These are phyloP conservation scores for Corella eumyota DNA, from an alignment of 23 tunicate genomes.

Conservation along the genomic window DNA sequence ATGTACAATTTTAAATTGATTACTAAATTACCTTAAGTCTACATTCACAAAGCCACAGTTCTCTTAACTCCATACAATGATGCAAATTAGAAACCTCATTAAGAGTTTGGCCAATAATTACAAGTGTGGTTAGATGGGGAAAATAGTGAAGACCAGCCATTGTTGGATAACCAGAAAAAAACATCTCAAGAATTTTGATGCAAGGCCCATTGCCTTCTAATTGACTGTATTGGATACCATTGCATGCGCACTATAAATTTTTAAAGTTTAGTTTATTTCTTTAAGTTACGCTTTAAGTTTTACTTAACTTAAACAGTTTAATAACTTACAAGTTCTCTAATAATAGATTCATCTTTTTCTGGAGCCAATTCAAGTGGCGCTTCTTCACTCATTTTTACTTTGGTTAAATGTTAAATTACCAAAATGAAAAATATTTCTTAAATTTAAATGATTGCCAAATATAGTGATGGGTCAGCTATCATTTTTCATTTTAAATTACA, in stretches of 20 bases:
- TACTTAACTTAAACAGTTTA: too few species aligned
- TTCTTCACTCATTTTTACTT: too few species aligned
- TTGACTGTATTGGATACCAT: slow-evolving; percentile 80
- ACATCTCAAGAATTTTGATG: slow-evolving; percentile 78
- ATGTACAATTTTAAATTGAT: neutral
- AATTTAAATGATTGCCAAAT: too few species aligned
- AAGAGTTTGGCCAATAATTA: slow-evolving; percentile 72
- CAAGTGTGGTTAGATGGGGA: slow-evolving; percentile 56
- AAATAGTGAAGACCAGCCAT: slow-evolving; percentile 74
- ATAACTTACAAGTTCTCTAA: too few species aligned
- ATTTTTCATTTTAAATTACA: too few species aligned
- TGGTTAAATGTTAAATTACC: too few species aligned
- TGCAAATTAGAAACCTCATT: slow-evolving; percentile 28
- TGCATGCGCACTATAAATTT: slow-evolving; percentile 66
- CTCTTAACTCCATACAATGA: slow-evolving; percentile 50
- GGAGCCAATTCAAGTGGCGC: too few species aligned
- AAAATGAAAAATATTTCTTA: too few species aligned
- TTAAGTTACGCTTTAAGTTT: too few species aligned
- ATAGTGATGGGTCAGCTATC: too few species aligned
- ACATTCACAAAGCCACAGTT: slow-evolving; percentile 93
- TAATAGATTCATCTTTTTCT: too few species aligned
- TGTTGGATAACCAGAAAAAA: slow-evolving; percentile 81
- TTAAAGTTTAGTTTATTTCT: too few species aligned
- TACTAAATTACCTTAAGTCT: slow-evolving; percentile 32
- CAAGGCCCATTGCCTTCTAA: slow-evolving; percentile 53